phyloP scores from a whole-genome alignment of 2,888 invertebrate species.

The Blastobasis adustella region DNA sequence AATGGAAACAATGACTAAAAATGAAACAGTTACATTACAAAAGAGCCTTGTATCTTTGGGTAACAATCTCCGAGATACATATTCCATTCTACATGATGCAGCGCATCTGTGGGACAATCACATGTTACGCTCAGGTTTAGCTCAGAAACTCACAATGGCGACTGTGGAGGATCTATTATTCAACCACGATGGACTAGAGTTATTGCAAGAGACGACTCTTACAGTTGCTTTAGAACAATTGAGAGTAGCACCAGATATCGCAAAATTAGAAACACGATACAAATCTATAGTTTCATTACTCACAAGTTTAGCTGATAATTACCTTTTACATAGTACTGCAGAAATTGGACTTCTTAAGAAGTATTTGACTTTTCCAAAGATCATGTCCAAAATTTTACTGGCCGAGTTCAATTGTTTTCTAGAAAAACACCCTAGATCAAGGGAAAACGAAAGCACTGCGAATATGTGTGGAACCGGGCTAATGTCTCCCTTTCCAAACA shows the following conservation, averaged over 20 bases:
- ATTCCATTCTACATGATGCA: conserved; percentile 40
- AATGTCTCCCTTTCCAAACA: no score
- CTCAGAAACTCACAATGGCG: conserved; percentile 49
- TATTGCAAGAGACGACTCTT: conserved; percentile 42
- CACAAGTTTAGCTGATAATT: conserved; percentile 33
- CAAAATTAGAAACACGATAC: conserved; percentile 39
- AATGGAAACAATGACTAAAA: conserved; percentile 21
- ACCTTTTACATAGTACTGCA: conserved; percentile 36
- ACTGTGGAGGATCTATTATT: conserved; percentile 55
- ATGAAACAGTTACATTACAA: conserved; percentile 32
- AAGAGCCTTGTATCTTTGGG: conserved; percentile 41
- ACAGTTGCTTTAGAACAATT: conserved; percentile 50
- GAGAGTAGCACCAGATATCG: conserved; percentile 34
- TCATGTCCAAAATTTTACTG: conserved; percentile 36
- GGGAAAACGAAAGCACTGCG: background rate
- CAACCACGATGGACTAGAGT: conserved; percentile 41
- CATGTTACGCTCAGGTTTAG: conserved; percentile 44
- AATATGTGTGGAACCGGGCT: background rate
- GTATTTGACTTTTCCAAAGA: conserved; percentile 35
- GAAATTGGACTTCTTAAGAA: conserved; percentile 48
- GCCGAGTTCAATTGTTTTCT: conserved; percentile 49
- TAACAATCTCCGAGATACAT: conserved; percentile 44
- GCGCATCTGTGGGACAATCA: conserved; percentile 55
- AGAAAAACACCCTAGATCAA: conserved; percentile 37
- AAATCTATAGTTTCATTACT: conserved; percentile 29